Evolutionary conservation across 1,140 invertebrate species (phyloP), one percentile per base, ranked within the genome.

Genomic region (Brachionus koreanus): DNA sequence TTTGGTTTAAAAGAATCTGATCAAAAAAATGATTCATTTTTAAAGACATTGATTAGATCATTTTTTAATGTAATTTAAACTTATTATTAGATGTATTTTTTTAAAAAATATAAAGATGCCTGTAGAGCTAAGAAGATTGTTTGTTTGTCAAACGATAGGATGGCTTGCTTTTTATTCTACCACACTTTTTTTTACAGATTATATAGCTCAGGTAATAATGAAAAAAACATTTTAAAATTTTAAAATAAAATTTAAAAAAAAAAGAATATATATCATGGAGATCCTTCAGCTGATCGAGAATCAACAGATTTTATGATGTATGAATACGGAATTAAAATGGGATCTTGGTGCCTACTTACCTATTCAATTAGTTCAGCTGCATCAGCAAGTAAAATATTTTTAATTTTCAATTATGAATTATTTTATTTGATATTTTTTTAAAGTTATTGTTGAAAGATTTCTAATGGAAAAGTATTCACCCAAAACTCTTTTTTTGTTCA

Each of bases 121-220:
- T 2, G 37, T 12, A 7, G 52, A 65, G 43, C 43, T 82, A 29
- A 46, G 25, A n/a, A 9, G 57, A 33, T n/a, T 82, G 7, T 49
- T 82, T 43, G 25, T 82, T 9, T 65, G 57, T 29, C 77, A 82
- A 49, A 65, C 57, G 6, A 65, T 82, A 33, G 77, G 77, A 37
- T 82, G 77, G 77, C 5, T 82, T 1, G 77, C 57, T 13, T 82
- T 49, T 69, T 82, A 49, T 49, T 82, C 77, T 12, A 82, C 63
- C 3, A 63, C 52, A 13, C 35, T 82, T 12, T 82, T 65, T 33
- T 82, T 82, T 69, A 82, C 77, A 10, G 77, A 82, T 49, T 82
- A 49, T 42, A 69, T 82, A n/a, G 77, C 77, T 43, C 52, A 65
- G 29, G 57, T 76, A 76, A 37, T 52, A 12, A 9, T 74, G 2